phyloP scores from a whole-genome alignment of 2,888 invertebrate genomes.

The Hemistola chrysoprasaria region DNA sequence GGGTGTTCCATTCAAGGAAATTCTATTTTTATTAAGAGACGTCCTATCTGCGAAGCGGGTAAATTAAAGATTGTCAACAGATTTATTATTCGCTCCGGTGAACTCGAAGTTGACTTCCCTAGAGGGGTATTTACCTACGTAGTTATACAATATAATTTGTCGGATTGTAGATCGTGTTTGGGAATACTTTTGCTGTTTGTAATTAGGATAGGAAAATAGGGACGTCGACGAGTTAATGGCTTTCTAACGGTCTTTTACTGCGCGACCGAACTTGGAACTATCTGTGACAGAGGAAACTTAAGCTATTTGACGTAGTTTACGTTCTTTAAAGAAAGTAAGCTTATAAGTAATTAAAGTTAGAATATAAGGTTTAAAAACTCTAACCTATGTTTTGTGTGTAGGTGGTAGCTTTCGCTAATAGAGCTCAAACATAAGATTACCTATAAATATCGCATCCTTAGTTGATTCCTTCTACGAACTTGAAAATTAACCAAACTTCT shows the following conservation, averaged over 20 bases:
- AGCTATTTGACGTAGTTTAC: constrained; percentile 1
- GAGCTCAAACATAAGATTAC: too few species aligned
- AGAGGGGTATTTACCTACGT: constrained; percentile 50
- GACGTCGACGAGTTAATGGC: constrained; percentile 23
- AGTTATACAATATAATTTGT: constrained; percentile 42
- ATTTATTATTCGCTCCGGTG: constrained; percentile 78
- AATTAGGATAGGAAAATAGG: constrained; percentile 30
- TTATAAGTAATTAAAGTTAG: too few species aligned
- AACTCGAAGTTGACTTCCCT: constrained; percentile 52
- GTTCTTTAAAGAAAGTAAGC: too few species aligned
- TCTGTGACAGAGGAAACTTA: background rate
- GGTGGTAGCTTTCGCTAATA: too few species aligned
- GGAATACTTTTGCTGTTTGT: constrained; percentile 33
- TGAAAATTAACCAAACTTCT: constrained; percentile 23
- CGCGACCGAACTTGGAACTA: background rate
- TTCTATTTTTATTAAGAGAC: constrained; percentile 55
- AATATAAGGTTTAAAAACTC: too few species aligned
- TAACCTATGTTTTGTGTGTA: too few species aligned
- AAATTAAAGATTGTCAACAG: constrained; percentile 81
- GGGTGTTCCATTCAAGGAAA: constrained; percentile 43
- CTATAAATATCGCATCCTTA: too few species aligned
- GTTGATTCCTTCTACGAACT: too few species aligned
- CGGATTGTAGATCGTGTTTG: constrained; percentile 30
- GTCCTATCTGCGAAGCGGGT: constrained; percentile 48
- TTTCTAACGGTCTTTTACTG: constrained; percentile 10